A percentile compares a stretch with the other conserved stretches of the same genome.
Conservation (phyloP, 2,888 invertebrate species). For the Osmoderma eremita region DNA sequence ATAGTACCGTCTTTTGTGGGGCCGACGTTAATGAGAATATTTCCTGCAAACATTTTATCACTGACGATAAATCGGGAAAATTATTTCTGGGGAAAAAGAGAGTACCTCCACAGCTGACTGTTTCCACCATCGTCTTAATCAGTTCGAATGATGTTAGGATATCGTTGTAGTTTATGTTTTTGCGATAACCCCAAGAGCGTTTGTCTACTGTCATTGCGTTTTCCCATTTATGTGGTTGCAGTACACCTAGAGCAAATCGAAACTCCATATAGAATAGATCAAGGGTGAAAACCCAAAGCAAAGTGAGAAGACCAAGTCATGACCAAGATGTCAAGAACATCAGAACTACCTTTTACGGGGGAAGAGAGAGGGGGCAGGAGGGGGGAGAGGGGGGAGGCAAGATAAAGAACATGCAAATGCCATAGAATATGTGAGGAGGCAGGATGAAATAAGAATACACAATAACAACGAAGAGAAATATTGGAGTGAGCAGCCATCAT, state of each 20-base stretch:
- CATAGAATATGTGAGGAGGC: too few relatives aligned
- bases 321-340: too few relatives aligned
- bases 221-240: constrained; percentile 90
- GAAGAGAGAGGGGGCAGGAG: background rate
- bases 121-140: constrained; percentile 75
- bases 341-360: too few relatives aligned
- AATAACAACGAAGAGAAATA: too few relatives aligned
- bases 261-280: background rate
- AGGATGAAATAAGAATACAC: too few relatives aligned
- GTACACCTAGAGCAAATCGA: constrained; percentile 63
- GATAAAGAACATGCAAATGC: background rate
- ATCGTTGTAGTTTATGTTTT: constrained; percentile 75
- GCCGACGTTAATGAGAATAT: constrained; percentile 85
- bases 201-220: constrained; percentile 93
- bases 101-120: constrained; percentile 86
- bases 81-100: background rate
- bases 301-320: background rate
- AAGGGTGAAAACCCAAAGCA: background rate
- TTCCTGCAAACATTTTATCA: constrained; percentile 65
- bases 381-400: background rate
- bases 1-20: constrained; percentile 93
- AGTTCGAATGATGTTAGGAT: constrained; percentile 76
- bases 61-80: background rate
- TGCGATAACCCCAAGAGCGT: constrained; percentile 86
- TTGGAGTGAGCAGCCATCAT: too few relatives aligned